Evolutionary conservation across 2,797 vertebrate genomes (phyloP), one percentile per base, ranked within the genome.

Genomic region (Poecilia wingei): DNA sequence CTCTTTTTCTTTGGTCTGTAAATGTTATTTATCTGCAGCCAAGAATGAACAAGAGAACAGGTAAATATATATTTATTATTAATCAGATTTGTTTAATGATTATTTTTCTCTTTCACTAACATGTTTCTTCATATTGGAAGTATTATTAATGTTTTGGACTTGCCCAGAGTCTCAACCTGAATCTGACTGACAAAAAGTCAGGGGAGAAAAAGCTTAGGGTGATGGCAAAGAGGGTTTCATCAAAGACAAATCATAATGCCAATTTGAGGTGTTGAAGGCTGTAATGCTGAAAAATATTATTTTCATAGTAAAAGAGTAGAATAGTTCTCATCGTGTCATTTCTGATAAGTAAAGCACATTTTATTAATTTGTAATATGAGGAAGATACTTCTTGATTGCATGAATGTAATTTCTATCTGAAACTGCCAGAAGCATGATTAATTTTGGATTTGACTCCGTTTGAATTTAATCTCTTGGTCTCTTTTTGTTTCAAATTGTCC

Each of bases 11-110:
- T 31, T 72, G 16, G 3, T 45, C 41, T 70, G 45, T 28, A 45
- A 16, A 22, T 75, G 55, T 74, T 33, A 39, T 86, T 55, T 79
- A 36, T 79, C 72, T 73, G 47, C 72, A 76, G 25, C 72, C 47
- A 20, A 51, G n/a, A 76, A 25, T 41, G 3, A 55, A 41, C 36
- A 72, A 47, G 36, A 68, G 33, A 25, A 68, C 36, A 41, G 36
- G 18, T 22, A 41, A 66, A 25, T 18, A 66, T 1, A 66, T 4
- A 36, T 59, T 13, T 64, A 20, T 61, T 57, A n/a, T 57, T 12
- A 12, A 9, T 43, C 10, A 25, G 68, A n/a, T 71, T 45, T 43
- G 36, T 22, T 12, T 22, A 1, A 14, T 6, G 4, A 2, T 45
- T 72, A 16, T 71, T 3, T n/a, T 46, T 31, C 28, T 47, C 28